These are phyloP conservation scores for Crocidura indochinensis DNA, from an alignment of 2,797 vertebrate genomes.

Conservation along the genomic window DNA sequence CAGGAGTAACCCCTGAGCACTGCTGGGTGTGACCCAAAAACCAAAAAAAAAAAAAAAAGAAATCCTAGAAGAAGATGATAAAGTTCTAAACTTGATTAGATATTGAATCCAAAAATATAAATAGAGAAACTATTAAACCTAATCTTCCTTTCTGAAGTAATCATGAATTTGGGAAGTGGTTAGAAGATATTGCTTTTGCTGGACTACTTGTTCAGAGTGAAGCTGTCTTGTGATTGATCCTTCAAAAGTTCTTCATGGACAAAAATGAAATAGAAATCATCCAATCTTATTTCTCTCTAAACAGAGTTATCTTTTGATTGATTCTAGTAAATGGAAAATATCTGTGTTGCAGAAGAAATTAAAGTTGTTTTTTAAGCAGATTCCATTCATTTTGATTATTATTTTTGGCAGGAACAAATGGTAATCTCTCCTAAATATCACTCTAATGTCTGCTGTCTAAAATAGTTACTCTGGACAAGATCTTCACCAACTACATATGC, in stretches of 20 bases:
- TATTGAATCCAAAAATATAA: too few species aligned
- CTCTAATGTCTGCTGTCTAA: constrained; percentile 83
- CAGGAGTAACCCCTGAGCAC: too few species aligned
- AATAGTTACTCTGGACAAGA: constrained; percentile 82
- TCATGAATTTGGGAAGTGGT: not conserved
- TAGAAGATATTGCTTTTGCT: too few species aligned
- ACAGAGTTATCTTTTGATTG: constrained; percentile 80
- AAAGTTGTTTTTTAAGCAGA: constrained; percentile 87
- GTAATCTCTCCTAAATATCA: constrained; percentile 87
- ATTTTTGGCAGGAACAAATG: constrained; percentile 87
- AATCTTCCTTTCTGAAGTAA: constrained; percentile 30
- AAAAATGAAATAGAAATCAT: constrained; percentile 51
- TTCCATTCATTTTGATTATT: constrained; percentile 88
- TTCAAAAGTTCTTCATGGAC: constrained; percentile 57
- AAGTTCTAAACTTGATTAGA: not conserved
- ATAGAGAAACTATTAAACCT: too few species aligned
- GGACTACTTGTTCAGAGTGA: not conserved
- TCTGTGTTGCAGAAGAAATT: constrained; percentile 85
- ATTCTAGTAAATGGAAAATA: constrained; percentile 85
- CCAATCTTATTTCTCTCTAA: constrained; percentile 72
- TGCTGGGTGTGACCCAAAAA: too few species aligned
- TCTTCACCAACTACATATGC: constrained; percentile 75
- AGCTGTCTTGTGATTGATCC: constrained; percentile 4
- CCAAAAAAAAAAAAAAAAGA: too few species aligned
- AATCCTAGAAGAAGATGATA: not conserved